phyloP scores from a whole-genome alignment of 2,888 invertebrate species.

The Phyto melanocephala region DNA sequence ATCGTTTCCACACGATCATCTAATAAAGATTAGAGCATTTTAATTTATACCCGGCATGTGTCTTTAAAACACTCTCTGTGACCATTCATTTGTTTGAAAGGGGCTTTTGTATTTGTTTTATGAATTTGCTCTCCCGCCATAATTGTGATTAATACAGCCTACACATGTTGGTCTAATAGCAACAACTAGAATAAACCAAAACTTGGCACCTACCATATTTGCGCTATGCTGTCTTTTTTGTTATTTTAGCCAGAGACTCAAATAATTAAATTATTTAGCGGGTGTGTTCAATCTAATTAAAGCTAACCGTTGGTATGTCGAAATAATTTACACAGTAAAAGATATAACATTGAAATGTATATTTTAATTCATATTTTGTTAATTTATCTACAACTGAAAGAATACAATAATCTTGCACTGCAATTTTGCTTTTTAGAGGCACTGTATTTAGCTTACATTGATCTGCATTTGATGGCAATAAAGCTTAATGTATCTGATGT shows the following conservation, averaged over 20 bases:
- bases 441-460: too few species aligned
- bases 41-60: slow-evolving; percentile 29
- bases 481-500: too few species aligned
- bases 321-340: too few species aligned
- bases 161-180: neutral
- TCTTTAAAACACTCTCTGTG: neutral
- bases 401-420: too few species aligned
- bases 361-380: neutral
- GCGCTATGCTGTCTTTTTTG: slow-evolving; percentile 19
- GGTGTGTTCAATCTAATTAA: too few species aligned
- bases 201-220: neutral
- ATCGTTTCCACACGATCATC: slow-evolving; percentile 42
- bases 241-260: neutral
- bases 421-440: too few species aligned
- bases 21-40: slow-evolving; percentile 43
- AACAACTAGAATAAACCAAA: neutral
- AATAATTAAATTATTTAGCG: neutral
- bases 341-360: neutral
- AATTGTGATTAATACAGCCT: slow-evolving; percentile 2
- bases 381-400: neutral
- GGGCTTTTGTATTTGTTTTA: neutral
- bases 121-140: neutral
- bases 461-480: too few species aligned
- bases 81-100: neutral
- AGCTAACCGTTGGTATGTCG: too few species aligned